Conservation (phyloP, 64 coral and sea anemone species). For the Acropora yongei region DNA sequence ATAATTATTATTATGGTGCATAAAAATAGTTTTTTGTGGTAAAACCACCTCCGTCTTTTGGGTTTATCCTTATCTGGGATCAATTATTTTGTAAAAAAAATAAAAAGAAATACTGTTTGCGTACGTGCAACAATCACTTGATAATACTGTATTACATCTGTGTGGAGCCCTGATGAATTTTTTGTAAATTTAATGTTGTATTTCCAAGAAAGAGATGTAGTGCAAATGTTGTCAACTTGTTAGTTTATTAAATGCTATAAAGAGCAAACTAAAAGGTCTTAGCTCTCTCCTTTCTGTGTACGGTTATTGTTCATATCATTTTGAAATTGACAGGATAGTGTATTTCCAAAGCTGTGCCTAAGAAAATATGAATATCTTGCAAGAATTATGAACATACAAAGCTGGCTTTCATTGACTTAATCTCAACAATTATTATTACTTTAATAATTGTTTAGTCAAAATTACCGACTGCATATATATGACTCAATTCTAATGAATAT, state of each 20-base stretch:
- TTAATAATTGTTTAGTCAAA: no score
- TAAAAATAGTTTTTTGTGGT: conserved; percentile 26
- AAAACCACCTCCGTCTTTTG: neutral
- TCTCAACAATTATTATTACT: neutral
- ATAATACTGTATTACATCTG: neutral
- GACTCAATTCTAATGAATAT: no score
- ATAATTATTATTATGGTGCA: neutral
- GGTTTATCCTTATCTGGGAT: neutral
- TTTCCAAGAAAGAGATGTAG: neutral
- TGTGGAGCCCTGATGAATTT: neutral
- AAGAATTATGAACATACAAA: neutral
- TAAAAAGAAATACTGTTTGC: neutral
- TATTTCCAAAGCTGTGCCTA: no score
- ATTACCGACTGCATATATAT: no score
- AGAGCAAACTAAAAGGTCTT: neutral
- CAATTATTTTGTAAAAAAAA: neutral
- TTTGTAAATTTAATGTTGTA: neutral
- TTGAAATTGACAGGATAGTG: neutral
- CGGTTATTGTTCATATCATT: neutral
- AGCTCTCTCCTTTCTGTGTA: no score
- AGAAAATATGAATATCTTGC: no score
- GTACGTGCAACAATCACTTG: no score
- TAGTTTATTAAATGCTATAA: conserved; percentile 7
- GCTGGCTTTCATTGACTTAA: neutral
- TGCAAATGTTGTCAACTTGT: neutral